Evolutionary conservation across 2,113 vertebrate species (phyloP), one percentile per base, ranked within the genome.

Genomic region (Danionella cerebrum): DNA sequence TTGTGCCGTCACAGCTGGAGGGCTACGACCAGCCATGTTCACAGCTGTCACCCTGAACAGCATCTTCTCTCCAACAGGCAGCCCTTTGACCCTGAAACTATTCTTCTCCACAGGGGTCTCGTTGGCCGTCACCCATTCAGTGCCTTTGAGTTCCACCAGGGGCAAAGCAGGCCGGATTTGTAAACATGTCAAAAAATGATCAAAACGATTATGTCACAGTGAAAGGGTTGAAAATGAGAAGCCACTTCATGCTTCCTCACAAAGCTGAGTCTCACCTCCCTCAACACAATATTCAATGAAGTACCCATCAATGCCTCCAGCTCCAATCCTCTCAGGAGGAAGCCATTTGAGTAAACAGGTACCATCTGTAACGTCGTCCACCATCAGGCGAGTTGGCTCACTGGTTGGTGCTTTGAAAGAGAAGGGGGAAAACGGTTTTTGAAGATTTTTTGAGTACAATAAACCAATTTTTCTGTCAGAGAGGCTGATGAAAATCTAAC

Each of bases 231-330:
- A 55, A n/a, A 55, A 16, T 36, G 42, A 36, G 27, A 48, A 1
- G 13, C 7, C 25, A 60, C 33, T 44, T 35, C 13, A 27, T 19
- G 25, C 11, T 9, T 12, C 22, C 1, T 21, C 10, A 4, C 13
- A 19, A 27, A 70, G 31, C 9, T 7, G 33, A 12, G 27, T 22
- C 59, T 38, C 27, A 18, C 63, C 77, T 68, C 64, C 58, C 54
- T 67, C 64, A 5, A 65, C 0, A 14, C 66, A 89, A 83, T 92
- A 94, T 77, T 95, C 92, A 14, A 95, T 84, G 77, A 93, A 81
- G 82, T 96, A 96, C 0, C 94, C 93, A 0, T 94, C 89, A 12
- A 96, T 89, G 72, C 94, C 94, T 0, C 92, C 93, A 0, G 92
- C 91, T 5, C 94, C 93, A 0, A 94, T 82, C 72, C 79, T 86